Percentiles rank a stretch among this genome's conserved stretches.
Conservation (phyloP, 2,113 vertebrate genomes). For the Leptosomus discolor region DNA sequence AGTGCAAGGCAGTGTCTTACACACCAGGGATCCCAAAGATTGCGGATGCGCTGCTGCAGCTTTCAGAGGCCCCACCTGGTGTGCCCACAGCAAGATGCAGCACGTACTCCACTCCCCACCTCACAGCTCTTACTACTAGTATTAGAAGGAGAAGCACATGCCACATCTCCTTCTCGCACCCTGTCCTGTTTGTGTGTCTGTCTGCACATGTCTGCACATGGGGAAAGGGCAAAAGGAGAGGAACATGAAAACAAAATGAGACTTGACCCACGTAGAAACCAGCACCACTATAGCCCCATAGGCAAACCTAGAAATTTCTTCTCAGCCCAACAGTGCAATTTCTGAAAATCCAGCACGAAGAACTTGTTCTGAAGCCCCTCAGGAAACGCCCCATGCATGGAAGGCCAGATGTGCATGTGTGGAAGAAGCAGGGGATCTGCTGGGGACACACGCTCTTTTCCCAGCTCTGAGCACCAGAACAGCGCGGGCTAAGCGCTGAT, state of each 20-base stretch:
- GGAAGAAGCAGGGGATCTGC: not conserved
- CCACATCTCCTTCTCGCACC: not conserved
- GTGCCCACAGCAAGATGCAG: not conserved
- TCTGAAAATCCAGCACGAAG: not conserved
- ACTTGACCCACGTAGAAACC: not conserved
- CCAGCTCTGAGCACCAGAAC: not conserved
- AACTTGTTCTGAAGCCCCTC: not conserved
- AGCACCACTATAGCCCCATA: not conserved
- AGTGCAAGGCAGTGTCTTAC: not conserved
- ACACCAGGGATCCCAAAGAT: not conserved
- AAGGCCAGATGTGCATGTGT: not conserved
- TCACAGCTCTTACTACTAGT: not conserved
- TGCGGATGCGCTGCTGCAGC: not conserved
- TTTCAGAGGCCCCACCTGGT: not conserved
- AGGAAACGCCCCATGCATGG: not conserved
- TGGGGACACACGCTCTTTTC: not conserved
- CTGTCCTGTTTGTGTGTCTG: accelerated
- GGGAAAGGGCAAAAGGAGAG: not conserved
- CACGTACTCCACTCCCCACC: accelerated
- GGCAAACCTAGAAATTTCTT: not conserved
- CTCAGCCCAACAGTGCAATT: not conserved
- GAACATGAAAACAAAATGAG: not conserved
- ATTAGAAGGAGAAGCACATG: not conserved
- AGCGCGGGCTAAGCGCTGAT: accelerated
- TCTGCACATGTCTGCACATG: accelerated